Base-by-base conservation (phyloP, 53 echinoderm and acorn worm genomes). In the Glandiceps talaboti region DNA sequence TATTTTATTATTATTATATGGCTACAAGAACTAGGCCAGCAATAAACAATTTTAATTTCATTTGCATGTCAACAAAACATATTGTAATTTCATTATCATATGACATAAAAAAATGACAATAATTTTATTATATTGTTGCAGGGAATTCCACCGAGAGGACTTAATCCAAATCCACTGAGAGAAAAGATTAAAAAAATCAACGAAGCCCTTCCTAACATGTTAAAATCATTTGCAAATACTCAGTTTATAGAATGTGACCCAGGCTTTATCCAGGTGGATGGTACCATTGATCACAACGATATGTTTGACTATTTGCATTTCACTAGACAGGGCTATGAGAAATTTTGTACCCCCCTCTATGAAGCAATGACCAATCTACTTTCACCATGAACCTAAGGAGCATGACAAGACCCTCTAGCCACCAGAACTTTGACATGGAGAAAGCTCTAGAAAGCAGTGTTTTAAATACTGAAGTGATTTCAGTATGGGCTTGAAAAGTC, bases 231-330 rank as follows among this genome's bases (percentile, higher is more conserved):
- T 1, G 86, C 88, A 27, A 81, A 81, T 14, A 86, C 87, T 0
- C 92, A 96, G 81, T 81, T 84, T 30, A 82, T 96, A 0, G 89
- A 92, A 64, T 76, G 87, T 14, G 81, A 78, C 28, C 29, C 32
- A 0, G 91, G 86, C 30, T 85, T 90, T 33, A 78, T 93, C 79
- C 85, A 88, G 32, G 80, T 90, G 14, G 92, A 96, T 29, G 96
- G 96, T n/a, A 82, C 83, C 75, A 93, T 96, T 77, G 83, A 85
- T 74, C 86, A 82, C 77, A 33, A 73, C 29, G 96, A 96, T 81
- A 83, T 96, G 87, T 90, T 83, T 77, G 96, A 96, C 76, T 96
- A 87, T 30, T 82, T 96, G 14, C 96, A 96, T 74, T 83, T 92
- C 30, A 96, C 96, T 27, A 73, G 80, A 14, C 25, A 89, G 73